Conservation (phyloP, 2,113 vertebrate species). For the Lophura nycthemera region DNA sequence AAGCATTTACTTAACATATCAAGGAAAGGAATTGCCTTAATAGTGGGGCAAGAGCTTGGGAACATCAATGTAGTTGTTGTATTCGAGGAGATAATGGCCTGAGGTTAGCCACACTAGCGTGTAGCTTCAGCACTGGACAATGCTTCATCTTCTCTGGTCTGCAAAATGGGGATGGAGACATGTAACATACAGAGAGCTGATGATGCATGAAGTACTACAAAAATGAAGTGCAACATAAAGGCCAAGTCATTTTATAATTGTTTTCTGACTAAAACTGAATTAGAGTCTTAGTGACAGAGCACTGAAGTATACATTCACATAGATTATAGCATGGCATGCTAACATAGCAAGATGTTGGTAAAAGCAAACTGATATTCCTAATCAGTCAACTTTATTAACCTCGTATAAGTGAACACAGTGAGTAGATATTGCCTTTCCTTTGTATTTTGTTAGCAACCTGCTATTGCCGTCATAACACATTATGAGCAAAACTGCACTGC, state of each 20-base stretch:
- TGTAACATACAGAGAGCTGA: neutral
- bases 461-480: conserved; percentile 67
- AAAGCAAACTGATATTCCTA: conserved; percentile 61
- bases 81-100: neutral
- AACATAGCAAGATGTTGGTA: conserved; percentile 51
- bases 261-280: conserved; percentile 63
- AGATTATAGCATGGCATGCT: conserved; percentile 48
- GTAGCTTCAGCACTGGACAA: neutral
- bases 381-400: conserved; percentile 74
- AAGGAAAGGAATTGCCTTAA: neutral
- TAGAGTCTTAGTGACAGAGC: conserved; percentile 36
- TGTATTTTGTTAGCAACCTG: conserved; percentile 69
- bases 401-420: conserved; percentile 27
- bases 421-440: conserved; percentile 64
- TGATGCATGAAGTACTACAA: conserved; percentile 48
- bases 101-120: neutral
- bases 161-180: neutral
- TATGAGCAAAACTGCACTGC: conserved; percentile 64
- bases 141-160: conserved; percentile 20
- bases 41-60: neutral
- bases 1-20: neutral
- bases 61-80: neutral
- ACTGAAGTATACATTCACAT: conserved; percentile 40
- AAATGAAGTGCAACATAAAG: conserved; percentile 44
- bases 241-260: conserved; percentile 58